Evolutionary conservation across 2,888 invertebrate genomes (phyloP).

Genomic region (Pasiphila rectangulata): DNA sequence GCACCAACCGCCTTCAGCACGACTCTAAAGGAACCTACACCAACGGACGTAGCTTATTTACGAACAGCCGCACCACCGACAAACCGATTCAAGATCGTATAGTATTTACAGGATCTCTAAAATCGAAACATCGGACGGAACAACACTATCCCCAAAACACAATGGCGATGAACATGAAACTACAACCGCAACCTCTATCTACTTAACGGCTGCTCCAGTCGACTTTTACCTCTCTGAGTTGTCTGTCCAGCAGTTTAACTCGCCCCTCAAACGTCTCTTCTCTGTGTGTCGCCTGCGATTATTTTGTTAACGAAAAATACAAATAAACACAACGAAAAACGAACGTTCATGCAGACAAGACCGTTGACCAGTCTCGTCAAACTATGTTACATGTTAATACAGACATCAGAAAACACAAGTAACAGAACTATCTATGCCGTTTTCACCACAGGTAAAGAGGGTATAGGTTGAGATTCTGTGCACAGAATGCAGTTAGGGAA

Average conservation of each 20-base stretch:
- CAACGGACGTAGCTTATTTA: conserved; percentile 56
- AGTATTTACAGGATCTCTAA: conserved; percentile 32
- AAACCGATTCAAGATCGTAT: conserved; percentile 32
- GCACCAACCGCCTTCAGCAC: conserved; percentile 76
- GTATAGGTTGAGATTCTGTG: conserved; percentile 48
- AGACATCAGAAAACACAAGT: conserved; percentile 49
- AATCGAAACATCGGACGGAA: conserved; percentile 39
- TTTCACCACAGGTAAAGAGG: conserved; percentile 46
- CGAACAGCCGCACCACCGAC: conserved; percentile 37
- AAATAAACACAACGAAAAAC: conserved; percentile 56
- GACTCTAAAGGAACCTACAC: conserved; percentile 64
- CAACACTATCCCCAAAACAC: conserved; percentile 53
- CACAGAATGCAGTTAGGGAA: conserved; percentile 73
- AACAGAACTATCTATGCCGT: conserved; percentile 51
- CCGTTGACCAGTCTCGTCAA: conserved; percentile 45
- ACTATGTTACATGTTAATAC: conserved; percentile 37
- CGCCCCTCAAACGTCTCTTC: conserved; percentile 96
- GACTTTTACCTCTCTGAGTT: conserved; percentile 94
- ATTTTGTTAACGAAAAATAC: conserved; percentile 73
- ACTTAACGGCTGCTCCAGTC: conserved; percentile 54
- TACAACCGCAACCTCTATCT: conserved; percentile 70
- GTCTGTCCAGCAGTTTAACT: conserved; percentile 93
- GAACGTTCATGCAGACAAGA: conserved; percentile 61
- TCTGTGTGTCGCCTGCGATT: conserved; percentile 93
- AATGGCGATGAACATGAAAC: conserved; percentile 67